Evolutionary conservation across 2,113 vertebrate species (phyloP).

Genomic region (Gnathochromis pfefferi): DNA sequence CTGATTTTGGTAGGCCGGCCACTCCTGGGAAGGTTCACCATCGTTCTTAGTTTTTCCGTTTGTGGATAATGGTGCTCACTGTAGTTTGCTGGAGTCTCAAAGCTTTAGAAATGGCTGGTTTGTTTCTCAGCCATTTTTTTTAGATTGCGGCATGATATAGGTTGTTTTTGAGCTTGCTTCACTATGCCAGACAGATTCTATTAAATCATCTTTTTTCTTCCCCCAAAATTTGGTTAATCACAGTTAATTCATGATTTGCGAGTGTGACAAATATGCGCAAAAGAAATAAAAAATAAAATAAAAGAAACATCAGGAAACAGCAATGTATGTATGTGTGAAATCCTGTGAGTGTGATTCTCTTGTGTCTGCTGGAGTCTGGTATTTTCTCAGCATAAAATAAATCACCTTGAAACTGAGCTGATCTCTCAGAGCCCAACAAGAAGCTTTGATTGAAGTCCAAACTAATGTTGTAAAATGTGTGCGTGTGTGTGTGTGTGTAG

Average conservation of each 20-base stretch:
- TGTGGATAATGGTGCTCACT: not conserved
- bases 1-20: fast-evolving
- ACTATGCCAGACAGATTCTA: not conserved
- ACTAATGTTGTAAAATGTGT: constrained; percentile 24
- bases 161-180: not conserved
- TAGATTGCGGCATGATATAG: not conserved
- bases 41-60: not conserved
- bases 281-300: not conserved
- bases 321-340: not conserved
- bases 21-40: not conserved
- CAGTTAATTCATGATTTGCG: not conserved
- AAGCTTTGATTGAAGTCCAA: constrained; percentile 56
- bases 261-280: fast-evolving
- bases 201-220: not conserved
- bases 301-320: not conserved
- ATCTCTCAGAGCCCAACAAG: constrained; percentile 41
- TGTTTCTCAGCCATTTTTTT: not conserved
- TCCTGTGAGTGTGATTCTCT: constrained; percentile 2
- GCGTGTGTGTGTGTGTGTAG: not conserved
- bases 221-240: not conserved
- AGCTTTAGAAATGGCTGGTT: not conserved
- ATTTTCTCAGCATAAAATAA: constrained; percentile 40
- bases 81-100: not conserved
- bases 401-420: constrained; percentile 43
- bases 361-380: not conserved